Percentiles rank a stretch among this genome's conserved stretches.
Conservation (phyloP, 2,888 invertebrate species). For the Craniophora ligustri region DNA sequence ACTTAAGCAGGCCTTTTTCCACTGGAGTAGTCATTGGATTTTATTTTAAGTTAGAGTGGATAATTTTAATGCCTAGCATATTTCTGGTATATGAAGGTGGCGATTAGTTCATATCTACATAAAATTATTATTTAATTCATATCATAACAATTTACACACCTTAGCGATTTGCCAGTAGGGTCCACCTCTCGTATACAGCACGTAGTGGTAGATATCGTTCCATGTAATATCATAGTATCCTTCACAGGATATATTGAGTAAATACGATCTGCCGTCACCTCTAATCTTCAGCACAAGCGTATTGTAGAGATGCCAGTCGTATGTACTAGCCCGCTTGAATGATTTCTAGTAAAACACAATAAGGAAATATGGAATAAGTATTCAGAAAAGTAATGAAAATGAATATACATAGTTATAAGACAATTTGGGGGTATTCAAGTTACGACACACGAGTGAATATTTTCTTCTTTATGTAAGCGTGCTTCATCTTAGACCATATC, state of each 20-base stretch:
- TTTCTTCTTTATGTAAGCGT: too few relatives aligned
- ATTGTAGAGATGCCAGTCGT: conserved; percentile 94
- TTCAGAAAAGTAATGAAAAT: background rate
- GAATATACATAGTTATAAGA: too few relatives aligned
- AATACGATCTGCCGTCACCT: conserved; percentile 98
- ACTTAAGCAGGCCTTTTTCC: too few relatives aligned
- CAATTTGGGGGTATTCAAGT: too few relatives aligned
- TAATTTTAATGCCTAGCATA: too few relatives aligned
- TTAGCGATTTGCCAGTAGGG: conserved; percentile 99
- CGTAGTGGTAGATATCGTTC: conserved; percentile 96
- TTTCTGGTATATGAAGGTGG: too few relatives aligned
- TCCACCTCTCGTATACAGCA: conserved; percentile 97
- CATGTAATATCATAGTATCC: conserved; percentile 95
- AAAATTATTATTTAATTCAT: too few relatives aligned
- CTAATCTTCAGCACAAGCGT: conserved; percentile 93
- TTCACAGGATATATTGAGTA: conserved; percentile 93
- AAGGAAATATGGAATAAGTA: background rate
- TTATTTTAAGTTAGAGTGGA: too few relatives aligned
- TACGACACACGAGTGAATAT: too few relatives aligned
- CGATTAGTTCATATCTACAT: background rate
- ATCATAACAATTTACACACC: conserved; percentile 84
- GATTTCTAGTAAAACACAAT: conserved; percentile 90
- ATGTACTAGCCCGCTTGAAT: conserved; percentile 91
- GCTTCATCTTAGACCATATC: too few relatives aligned
- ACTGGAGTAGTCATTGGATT: too few relatives aligned